Evolutionary conservation across 1,140 invertebrate species (phyloP), one percentile per base, ranked within the genome.

Genomic region (Augochlora pura): DNA sequence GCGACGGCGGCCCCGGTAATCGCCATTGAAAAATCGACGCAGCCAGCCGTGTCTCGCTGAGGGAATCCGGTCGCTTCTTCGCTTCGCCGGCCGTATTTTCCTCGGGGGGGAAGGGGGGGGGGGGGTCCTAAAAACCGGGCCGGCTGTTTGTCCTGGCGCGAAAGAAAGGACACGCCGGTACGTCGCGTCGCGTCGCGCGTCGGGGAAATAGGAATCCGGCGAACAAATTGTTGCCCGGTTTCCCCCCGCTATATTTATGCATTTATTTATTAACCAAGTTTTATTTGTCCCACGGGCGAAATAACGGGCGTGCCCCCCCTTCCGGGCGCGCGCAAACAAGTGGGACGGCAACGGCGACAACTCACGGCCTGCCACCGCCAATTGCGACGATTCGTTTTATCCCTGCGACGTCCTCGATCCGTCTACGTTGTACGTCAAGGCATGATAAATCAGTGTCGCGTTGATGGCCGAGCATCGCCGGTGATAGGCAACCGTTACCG

Each of bases 241-340:
- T 32, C 32, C 32, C 32, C 38, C 32, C 25, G 49, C 68, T 69
- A 78, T 82, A 85, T 84, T 83, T 85, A 84, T 83, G 82, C 83
- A 85, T 84, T 85, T 85, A 85, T 85, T 85, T 85, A 85, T 85
- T 85, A 85, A 84, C 77, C 83, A 83, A 85, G 83, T 85, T 85
- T 85, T 85, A 85, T 85, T 85, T 27, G 83, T 80, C 83, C 73
- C 77, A 0, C 12, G 77, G 67, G 81, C n/a, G 39, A 62, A 75
- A 84, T 84, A 84, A 80, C 81, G 81, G 73, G 57, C 8, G n/a
- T n/a, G n/a, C n/a, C n/a, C n/a, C n/a, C n/a, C n/a, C n/a, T n/a
- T n/a, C n/a, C n/a, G n/a, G n/a, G n/a, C 68, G 59, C n/a, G 77
- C 81, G 77, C 68, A 84, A 84, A 83, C 81, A 84, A 83, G 77